phyloP scores from a whole-genome alignment of 2,797 vertebrate genomes.

The Limosa lapponica region DNA sequence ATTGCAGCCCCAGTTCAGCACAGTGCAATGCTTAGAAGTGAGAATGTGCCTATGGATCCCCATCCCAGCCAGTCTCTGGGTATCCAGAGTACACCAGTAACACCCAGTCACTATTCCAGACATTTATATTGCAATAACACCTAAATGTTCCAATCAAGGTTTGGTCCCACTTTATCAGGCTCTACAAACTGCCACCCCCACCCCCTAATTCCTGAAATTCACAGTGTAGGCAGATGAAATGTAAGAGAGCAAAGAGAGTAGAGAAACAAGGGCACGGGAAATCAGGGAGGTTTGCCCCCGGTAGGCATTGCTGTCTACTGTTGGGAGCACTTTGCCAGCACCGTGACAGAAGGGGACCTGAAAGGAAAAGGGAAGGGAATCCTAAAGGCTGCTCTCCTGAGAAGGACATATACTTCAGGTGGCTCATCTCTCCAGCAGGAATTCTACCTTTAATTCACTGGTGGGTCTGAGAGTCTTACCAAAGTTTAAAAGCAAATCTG shows the following conservation, averaged over 20 bases:
- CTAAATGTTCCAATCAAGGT: not conserved
- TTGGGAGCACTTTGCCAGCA: not conserved
- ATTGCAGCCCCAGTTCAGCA: not conserved
- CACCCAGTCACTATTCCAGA: not conserved
- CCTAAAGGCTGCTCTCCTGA: not conserved
- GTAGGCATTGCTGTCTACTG: not conserved
- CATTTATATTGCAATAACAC: not conserved
- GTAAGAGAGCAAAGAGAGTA: not conserved
- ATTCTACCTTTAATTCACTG: not conserved
- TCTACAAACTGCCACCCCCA: not conserved
- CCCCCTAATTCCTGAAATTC: not conserved
- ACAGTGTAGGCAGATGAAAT: not conserved
- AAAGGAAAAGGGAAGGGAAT: not conserved
- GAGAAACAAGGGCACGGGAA: not conserved
- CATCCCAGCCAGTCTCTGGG: not conserved
- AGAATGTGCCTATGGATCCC: not conserved
- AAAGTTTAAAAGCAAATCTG: not conserved
- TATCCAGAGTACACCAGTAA: not conserved
- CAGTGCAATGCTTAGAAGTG: not conserved
- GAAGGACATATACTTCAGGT: not conserved
- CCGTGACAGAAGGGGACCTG: rapidly evolving
- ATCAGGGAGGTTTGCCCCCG: not conserved
- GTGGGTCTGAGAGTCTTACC: not conserved
- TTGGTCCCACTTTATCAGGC: not conserved
- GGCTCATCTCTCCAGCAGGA: not conserved